Percentiles rank a stretch among this genome's conserved stretches.
These are phyloP conservation scores for Crotalus tigris DNA, from an alignment of 2,113 vertebrate genomes.

Conservation along the genomic window DNA sequence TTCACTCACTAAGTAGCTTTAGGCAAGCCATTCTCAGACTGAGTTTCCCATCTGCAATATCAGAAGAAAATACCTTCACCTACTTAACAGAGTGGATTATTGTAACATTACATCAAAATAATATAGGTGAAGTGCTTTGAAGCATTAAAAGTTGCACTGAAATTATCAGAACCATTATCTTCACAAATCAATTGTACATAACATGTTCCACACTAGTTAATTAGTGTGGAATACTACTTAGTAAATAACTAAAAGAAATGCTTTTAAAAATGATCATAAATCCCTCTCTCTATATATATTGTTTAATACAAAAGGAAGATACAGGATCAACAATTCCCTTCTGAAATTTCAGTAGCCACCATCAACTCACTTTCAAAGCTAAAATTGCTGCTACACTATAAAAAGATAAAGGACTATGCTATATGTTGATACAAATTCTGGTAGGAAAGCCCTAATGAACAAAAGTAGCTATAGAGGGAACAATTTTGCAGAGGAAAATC, in stretches of 20 bases:
- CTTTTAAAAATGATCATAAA: not conserved
- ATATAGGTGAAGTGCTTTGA: not conserved
- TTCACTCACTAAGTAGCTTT: not conserved
- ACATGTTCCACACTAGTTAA: not conserved
- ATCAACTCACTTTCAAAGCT: not conserved
- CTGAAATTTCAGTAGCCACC: not conserved
- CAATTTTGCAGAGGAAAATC: not conserved
- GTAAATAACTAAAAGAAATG: not conserved
- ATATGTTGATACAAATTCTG: not conserved
- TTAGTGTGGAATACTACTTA: not conserved
- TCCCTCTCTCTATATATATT: not conserved
- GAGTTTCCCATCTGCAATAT: not conserved
- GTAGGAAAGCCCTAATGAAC: not conserved
- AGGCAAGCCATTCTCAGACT: not conserved
- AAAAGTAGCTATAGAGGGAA: not conserved
- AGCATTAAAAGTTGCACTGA: not conserved
- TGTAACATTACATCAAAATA: not conserved
- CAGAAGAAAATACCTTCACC: not conserved
- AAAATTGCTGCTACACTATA: not conserved
- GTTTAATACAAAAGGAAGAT: not conserved
- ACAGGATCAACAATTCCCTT: not conserved
- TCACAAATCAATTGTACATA: not conserved
- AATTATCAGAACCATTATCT: not conserved
- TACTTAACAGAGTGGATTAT: not conserved
- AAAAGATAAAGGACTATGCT: too few species aligned